Conservation (phyloP, 2,113 vertebrate species). For the Megalops atlanticus region DNA sequence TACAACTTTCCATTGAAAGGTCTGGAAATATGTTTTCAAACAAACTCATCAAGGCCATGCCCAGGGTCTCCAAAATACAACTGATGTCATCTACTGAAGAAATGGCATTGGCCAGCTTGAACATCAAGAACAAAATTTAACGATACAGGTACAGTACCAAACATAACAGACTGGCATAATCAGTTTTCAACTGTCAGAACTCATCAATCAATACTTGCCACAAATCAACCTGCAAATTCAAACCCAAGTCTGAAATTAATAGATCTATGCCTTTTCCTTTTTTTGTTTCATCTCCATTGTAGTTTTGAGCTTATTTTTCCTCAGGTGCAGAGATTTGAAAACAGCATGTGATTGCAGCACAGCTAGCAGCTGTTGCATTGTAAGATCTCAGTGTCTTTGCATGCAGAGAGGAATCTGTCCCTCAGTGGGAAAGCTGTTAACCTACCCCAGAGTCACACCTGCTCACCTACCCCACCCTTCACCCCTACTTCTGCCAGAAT, state of each 20-base stretch:
- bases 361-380: neutral
- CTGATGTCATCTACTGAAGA: no score
- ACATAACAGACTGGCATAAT: no score
- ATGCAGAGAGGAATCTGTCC: no score
- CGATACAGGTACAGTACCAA: no score
- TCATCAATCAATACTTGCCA: neutral
- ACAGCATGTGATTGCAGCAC: neutral
- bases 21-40: no score
- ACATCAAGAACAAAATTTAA: no score
- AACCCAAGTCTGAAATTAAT: neutral
- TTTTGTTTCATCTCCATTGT: neutral
- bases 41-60: no score
- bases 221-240: neutral
- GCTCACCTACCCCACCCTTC: slow-evolving; percentile 49
- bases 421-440: slow-evolving; percentile 44
- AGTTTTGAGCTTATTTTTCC: neutral
- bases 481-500: slow-evolving; percentile 71
- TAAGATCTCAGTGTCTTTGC: no score
- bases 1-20: no score
- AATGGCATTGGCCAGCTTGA: no score
- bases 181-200: neutral
- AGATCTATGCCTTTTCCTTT: no score
- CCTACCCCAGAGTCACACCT: slow-evolving; percentile 59
- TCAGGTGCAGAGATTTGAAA: neutral
- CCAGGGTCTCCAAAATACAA: no score